Evolutionary conservation across 2,113 vertebrate genomes (phyloP).

Genomic region (Lepisosteus oculatus): DNA sequence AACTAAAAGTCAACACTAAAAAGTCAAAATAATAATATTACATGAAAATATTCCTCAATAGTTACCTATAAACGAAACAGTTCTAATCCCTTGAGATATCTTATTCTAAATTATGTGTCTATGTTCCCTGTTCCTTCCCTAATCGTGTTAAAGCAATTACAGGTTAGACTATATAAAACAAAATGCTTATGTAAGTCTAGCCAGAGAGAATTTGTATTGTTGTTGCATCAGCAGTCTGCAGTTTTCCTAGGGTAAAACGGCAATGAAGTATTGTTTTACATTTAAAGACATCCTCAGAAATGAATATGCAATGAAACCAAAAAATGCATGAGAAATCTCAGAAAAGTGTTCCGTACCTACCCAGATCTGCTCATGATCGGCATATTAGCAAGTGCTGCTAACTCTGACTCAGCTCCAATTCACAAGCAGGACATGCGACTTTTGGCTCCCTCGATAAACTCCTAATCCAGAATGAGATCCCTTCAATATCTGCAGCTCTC

Average conservation of each 20-base stretch:
- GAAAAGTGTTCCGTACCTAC: slow-evolving; percentile 35
- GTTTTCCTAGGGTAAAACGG: slow-evolving; percentile 12
- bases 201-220: neutral
- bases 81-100: slow-evolving; percentile 7
- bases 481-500: slow-evolving; percentile 13
- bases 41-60: too few species aligned
- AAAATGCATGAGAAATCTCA: neutral
- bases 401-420: slow-evolving; percentile 22
- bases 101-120: too few species aligned
- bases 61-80: slow-evolving; percentile 14
- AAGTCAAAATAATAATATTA: too few species aligned
- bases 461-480: neutral
- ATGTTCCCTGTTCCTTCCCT: neutral
- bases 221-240: slow-evolving; percentile 4
- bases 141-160: slow-evolving; percentile 17
- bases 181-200: too few species aligned
- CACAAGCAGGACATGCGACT: slow-evolving; percentile 27
- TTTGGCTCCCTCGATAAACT: slow-evolving; percentile 25
- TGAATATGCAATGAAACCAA: slow-evolving; percentile 18
- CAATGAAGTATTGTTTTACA: neutral
- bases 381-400: slow-evolving; percentile 34
- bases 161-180: neutral
- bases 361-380: slow-evolving; percentile 47
- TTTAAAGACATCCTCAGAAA: slow-evolving; percentile 4
- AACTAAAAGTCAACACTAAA: too few species aligned